phyloP scores from a whole-genome alignment of 2,797 vertebrate species.

The Sebastes paucispinis region DNA sequence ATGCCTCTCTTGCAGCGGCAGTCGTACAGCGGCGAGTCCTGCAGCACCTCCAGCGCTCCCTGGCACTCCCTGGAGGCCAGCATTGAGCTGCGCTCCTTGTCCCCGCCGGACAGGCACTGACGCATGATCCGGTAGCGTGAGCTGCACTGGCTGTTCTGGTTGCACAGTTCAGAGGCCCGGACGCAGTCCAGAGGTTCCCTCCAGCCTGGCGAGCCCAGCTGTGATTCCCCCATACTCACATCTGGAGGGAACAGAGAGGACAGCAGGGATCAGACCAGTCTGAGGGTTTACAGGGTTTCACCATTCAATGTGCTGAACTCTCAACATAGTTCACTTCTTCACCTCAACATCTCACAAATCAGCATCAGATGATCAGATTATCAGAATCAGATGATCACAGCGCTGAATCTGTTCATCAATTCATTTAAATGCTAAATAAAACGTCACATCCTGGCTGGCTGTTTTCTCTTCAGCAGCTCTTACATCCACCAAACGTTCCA shows the following conservation, averaged over 20 bases:
- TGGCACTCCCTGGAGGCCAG: constrained; percentile 94
- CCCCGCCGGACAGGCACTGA: constrained; percentile 93
- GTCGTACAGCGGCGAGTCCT: constrained; percentile 90
- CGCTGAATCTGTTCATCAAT: too few relatives aligned
- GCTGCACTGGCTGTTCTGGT: constrained; percentile 91
- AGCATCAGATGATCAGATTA: too few relatives aligned
- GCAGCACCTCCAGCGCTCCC: constrained; percentile 91
- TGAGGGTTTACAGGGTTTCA: too few relatives aligned
- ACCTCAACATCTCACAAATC: too few relatives aligned
- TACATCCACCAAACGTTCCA: too few relatives aligned
- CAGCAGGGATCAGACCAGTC: neutral
- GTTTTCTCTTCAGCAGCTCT: too few relatives aligned
- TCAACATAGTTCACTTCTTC: too few relatives aligned
- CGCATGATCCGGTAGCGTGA: constrained; percentile 93
- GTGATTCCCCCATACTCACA: constrained; percentile 77
- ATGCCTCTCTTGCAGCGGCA: constrained; percentile 94
- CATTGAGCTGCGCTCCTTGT: constrained; percentile 88
- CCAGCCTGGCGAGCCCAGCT: constrained; percentile 83
- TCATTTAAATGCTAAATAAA: too few relatives aligned
- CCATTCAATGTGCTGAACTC: too few relatives aligned
- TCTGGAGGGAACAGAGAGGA: constrained; percentile 65
- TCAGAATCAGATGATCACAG: too few relatives aligned
- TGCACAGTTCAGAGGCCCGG: constrained; percentile 92
- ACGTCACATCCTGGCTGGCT: too few relatives aligned
- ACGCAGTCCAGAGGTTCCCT: constrained; percentile 91